Percentiles rank a stretch among this genome's conserved stretches.
phyloP scores from a whole-genome alignment of 2,888 invertebrate species.

The Drosophila merina region DNA sequence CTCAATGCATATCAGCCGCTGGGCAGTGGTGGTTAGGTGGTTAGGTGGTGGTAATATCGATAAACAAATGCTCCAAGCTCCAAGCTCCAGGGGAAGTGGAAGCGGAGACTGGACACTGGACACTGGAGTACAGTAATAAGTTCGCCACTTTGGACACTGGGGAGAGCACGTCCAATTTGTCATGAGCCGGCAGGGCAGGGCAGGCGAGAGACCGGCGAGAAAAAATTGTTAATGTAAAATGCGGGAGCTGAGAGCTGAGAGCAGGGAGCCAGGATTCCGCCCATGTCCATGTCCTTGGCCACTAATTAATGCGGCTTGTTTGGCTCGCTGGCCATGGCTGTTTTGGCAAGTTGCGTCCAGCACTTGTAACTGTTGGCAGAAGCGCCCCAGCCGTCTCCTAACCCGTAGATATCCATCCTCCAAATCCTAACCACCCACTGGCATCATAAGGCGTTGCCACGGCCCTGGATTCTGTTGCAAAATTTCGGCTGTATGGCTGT shows the following conservation, averaged over 20 bases:
- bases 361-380: constrained; percentile 42
- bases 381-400: constrained; percentile 9
- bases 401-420: background rate
- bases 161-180: constrained; percentile 73
- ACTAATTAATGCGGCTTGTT: constrained; percentile 78
- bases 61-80: constrained; percentile 57
- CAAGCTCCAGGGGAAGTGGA: constrained; percentile 6
- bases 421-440: background rate
- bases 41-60: constrained; percentile 60
- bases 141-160: constrained; percentile 62
- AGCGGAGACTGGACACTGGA: constrained; percentile 5
- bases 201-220: constrained; percentile 13
- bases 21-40: constrained; percentile 41
- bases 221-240: constrained; percentile 43
- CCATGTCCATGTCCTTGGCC: constrained; percentile 64
- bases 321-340: constrained; percentile 44
- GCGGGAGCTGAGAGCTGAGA: constrained; percentile 24
- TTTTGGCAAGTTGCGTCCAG: constrained; percentile 42
- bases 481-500: constrained; percentile 37
- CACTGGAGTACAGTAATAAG: constrained; percentile 54
- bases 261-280: constrained; percentile 17
- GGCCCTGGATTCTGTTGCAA: constrained; percentile 37
- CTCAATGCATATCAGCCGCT: constrained; percentile 71
- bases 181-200: constrained; percentile 53
- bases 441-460: constrained; percentile 43